Base-by-base conservation (phyloP, 1,140 invertebrate species). In the Eupristina koningsbergeri region DNA sequence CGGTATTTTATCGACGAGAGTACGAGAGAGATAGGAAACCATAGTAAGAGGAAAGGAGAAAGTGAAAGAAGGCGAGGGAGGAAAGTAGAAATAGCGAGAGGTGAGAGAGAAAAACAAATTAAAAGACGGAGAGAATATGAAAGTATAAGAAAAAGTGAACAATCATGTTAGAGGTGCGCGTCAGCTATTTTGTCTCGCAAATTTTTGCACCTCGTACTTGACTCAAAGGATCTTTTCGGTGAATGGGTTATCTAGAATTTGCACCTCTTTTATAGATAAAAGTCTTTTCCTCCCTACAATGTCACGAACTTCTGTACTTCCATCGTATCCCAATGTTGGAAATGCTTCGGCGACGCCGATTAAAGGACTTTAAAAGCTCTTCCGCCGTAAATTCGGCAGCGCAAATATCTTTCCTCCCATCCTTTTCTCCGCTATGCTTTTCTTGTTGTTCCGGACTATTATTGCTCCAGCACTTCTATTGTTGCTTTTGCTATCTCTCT, bases 281-380 rank as follows among this genome's bases (percentile, higher is more conserved):
- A 81, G 80, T 41, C 67, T 76, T 69, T 67, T 82, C 58, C 71
- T 76, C 64, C 41, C 73, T 61, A 61, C 71, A 75, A 75, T 76
- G 58, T 76, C 58, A 39, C 73, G 39, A 82, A 82, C 73, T 75
- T 81, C 45, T 53, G 26, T 58, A 29, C 45, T 47, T 47, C n/a
- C 45, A 15, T 50, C 47, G 47, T 47, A 53, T 71, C 45, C 15
- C 36, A 39, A 26, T 71, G 50, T 58, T 22, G 67, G 50, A 81
- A 74, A 75, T 36, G 80, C 58, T 58, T 81, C 58, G 58, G 58
- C 71, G 36, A 64, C 58, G 50, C 17, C 69, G 71, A 81, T 75
- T 75, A 77, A 76, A 83, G 61, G 31, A 69, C 63, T 83, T 83
- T 83, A 77, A 83, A 83, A 83, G 58, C 73, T 80, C 67, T 39